Evolutionary conservation across 2,113 vertebrate genomes (phyloP).

Genomic region (Lucifuga dentata): DNA sequence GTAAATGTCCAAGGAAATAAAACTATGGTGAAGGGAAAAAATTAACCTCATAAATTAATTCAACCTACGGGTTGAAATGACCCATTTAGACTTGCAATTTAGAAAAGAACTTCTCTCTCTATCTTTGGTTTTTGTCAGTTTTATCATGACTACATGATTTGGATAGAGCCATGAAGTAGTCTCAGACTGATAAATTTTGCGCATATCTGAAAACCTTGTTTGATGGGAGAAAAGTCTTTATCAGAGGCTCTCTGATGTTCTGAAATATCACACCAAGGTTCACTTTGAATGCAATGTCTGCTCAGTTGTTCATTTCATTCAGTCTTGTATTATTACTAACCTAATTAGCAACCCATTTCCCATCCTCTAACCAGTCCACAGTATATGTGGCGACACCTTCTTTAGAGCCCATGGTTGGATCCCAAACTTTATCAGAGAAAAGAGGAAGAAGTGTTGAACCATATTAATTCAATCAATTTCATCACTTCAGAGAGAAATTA

Average conservation of each 20-base stretch:
- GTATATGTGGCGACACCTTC: conserved; percentile 36
- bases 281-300: conserved; percentile 52
- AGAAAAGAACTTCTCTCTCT: conserved; percentile 75
- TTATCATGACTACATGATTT: conserved; percentile 74
- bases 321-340: conserved; percentile 48
- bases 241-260: conserved; percentile 75
- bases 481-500: conserved; percentile 82
- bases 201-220: conserved; percentile 65
- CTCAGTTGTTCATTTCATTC: conserved; percentile 58
- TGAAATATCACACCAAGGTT: conserved; percentile 61
- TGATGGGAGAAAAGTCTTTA: conserved; percentile 73
- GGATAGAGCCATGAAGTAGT: conserved; percentile 70
- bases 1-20: conserved; percentile 73
- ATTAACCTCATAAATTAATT: conserved; percentile 76
- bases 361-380: conserved; percentile 15
- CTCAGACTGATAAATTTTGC: conserved; percentile 71
- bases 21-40: conserved; percentile 62
- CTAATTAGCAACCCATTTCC: conserved; percentile 51
- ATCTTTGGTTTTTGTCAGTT: conserved; percentile 76
- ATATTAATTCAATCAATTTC: conserved; percentile 82
- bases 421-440: conserved; percentile 69
- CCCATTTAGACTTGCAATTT: conserved; percentile 81
- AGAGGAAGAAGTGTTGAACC: conserved; percentile 60
- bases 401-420: conserved; percentile 44
- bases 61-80: conserved; percentile 78